A percentile compares a stretch with the other conserved stretches of the same genome.
These are phyloP conservation scores for Maccullochella peelii DNA, from an alignment of 2,113 vertebrate genomes.

Conservation along the genomic window DNA sequence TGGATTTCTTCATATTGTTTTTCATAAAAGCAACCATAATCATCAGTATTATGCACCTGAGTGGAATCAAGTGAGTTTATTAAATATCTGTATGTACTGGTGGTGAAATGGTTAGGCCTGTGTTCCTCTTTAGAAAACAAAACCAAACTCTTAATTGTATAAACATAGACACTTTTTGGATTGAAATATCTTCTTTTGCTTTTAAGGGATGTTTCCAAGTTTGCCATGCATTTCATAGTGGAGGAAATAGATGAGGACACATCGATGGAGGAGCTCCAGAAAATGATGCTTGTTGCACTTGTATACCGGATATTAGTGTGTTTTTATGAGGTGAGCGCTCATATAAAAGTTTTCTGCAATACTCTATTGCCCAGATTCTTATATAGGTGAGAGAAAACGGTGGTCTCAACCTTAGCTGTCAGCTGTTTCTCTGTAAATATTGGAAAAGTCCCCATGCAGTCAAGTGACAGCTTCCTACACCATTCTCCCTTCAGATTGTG, in stretches of 20 bases:
- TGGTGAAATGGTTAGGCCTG: neutral
- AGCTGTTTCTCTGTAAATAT: neutral
- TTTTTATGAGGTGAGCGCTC: constrained; percentile 93
- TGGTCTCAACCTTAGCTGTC: neutral
- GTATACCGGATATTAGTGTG: constrained; percentile 97
- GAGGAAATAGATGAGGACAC: constrained; percentile 99
- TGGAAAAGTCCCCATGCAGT: neutral
- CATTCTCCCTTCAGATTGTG: constrained; percentile 87
- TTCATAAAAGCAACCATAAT: constrained; percentile 98
- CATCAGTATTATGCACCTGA: constrained; percentile 96
- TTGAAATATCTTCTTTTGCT: neutral
- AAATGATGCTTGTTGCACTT: constrained; percentile 98
- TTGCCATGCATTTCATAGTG: constrained; percentile 99
- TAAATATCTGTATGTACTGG: neutral
- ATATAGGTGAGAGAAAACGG: neutral
- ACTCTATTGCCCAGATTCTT: neutral
- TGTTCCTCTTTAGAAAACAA: neutral
- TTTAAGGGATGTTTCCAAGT: constrained; percentile 96
- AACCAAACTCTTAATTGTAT: neutral
- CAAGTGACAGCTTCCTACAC: neutral
- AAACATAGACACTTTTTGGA: neutral
- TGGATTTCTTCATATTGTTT: constrained; percentile 98
- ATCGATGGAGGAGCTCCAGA: constrained; percentile 98
- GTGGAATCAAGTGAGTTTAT: constrained; percentile 96
- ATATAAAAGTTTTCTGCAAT: neutral